Base-by-base conservation (phyloP, 2,888 invertebrate genomes). In the Aphidius colemani region DNA sequence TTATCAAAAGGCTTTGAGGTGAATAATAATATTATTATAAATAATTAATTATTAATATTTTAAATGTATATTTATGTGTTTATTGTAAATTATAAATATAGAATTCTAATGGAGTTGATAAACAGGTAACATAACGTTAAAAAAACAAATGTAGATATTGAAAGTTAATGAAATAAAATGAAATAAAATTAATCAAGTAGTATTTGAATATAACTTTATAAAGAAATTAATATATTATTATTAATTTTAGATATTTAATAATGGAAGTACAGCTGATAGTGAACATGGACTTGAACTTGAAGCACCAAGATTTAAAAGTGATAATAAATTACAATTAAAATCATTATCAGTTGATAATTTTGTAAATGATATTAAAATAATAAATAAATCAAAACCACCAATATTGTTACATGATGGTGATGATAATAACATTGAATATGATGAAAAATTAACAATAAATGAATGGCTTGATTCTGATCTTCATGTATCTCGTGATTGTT, bases 401-500 rank as follows among this genome's bases (percentile, higher is more conserved):
- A 77, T 76, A 8, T 69, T 74, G 46, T 57, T 58, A 10, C 64
- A 68, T 46, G 56, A 61, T 10, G 40, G 43, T 8, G 74, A 72
- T 13, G 71, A 75, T 13, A 72, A 67, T 6, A 71, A 77, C 61
- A 65, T 69, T 1, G 74, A 30, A 30, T 30, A 77, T 30, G 70
- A 68, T 5, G 68, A 69, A 18, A 72, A 70, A 10, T 72, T 71
- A 44, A 72, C 75, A 30, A 77, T 74, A 53, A 71, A 68, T 50
- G 80, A 81, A 61, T 82, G 81, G 81, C 78, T 77, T 43, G 73
- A 75, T 11, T 74, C 75, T 5, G 71, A 73, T 1, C 76, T 79
- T 8, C 77, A 78, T 50, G 74, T 93, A 75, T 90, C 93, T 0
- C 85, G 94, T 70, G 88, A 87, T 73, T 89, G 90, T 75, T 83